phyloP scores from a whole-genome alignment of 2,797 vertebrate genomes.

The Buphagus erythrorhynchus region DNA sequence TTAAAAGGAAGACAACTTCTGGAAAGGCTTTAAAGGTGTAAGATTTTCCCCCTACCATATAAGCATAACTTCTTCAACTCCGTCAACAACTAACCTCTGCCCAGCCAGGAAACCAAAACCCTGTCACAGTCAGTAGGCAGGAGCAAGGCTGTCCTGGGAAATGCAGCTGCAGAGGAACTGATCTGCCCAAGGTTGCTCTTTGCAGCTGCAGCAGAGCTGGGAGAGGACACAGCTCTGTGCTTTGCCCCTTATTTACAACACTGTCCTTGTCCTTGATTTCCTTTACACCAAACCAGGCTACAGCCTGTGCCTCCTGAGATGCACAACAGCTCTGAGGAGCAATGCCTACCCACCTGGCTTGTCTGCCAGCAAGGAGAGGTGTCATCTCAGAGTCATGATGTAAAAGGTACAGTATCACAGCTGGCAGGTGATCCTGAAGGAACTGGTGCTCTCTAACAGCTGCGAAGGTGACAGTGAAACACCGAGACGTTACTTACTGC shows the following conservation, averaged over 20 bases:
- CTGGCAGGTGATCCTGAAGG: conserved; percentile 29
- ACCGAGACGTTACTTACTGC: not conserved
- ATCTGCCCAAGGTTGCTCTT: not conserved
- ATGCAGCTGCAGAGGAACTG: not conserved
- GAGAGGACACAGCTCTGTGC: not conserved
- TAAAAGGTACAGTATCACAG: conserved; percentile 11
- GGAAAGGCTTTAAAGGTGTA: not conserved
- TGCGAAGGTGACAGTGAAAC: conserved; percentile 34
- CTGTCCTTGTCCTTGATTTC: not conserved
- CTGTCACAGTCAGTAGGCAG: not conserved
- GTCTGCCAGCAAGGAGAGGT: conserved; percentile 47
- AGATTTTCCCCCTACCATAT: rapidly evolving
- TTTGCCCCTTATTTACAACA: not conserved
- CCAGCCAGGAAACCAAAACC: not conserved
- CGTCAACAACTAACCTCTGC: not conserved
- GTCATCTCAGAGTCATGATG: not conserved
- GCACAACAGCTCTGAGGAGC: not conserved
- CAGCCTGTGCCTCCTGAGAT: not conserved
- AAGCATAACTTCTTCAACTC: rapidly evolving
- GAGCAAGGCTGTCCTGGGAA: not conserved
- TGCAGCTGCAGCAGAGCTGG: not conserved
- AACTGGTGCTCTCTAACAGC: conserved; percentile 9
- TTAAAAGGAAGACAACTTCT: not conserved
- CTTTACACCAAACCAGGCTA: not conserved
- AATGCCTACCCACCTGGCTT: conserved; percentile 30